These are phyloP conservation scores for Ariolimax columbianus DNA, from an alignment of 2,888 invertebrate species.

Conservation along the genomic window DNA sequence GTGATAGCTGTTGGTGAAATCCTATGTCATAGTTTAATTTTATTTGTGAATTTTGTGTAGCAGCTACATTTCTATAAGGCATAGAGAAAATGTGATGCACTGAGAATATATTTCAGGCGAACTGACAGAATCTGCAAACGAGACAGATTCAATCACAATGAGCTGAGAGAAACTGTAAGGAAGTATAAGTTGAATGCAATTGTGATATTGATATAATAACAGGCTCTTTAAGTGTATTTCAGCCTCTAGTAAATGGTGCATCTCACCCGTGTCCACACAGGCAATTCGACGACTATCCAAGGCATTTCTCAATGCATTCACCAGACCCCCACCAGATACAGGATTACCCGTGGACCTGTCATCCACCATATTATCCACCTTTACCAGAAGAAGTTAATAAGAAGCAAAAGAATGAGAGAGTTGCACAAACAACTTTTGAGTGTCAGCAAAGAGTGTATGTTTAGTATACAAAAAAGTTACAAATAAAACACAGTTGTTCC, in stretches of 20 bases:
- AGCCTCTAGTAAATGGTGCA: background rate
- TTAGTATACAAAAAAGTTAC: background rate
- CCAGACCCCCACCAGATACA: background rate
- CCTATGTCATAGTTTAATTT: too few species aligned
- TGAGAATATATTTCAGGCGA: too few species aligned
- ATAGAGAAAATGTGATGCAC: too few species aligned
- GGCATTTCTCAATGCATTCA: conserved; percentile 12
- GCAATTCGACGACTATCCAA: background rate
- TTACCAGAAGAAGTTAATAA: background rate
- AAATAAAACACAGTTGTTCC: background rate
- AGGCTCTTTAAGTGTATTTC: background rate
- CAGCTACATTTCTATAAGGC: too few species aligned
- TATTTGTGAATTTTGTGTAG: too few species aligned
- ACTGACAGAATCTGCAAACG: too few species aligned
- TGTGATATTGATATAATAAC: too few species aligned
- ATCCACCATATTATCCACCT: background rate
- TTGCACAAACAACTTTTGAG: background rate
- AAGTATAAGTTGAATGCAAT: too few species aligned
- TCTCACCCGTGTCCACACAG: background rate
- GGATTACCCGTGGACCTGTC: background rate
- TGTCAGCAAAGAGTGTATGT: background rate
- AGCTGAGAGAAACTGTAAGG: too few species aligned
- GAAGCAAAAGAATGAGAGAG: background rate
- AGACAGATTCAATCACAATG: too few species aligned
- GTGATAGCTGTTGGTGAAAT: too few species aligned